Conservation (phyloP, 2,797 vertebrate species). For the Chromis chromis region DNA sequence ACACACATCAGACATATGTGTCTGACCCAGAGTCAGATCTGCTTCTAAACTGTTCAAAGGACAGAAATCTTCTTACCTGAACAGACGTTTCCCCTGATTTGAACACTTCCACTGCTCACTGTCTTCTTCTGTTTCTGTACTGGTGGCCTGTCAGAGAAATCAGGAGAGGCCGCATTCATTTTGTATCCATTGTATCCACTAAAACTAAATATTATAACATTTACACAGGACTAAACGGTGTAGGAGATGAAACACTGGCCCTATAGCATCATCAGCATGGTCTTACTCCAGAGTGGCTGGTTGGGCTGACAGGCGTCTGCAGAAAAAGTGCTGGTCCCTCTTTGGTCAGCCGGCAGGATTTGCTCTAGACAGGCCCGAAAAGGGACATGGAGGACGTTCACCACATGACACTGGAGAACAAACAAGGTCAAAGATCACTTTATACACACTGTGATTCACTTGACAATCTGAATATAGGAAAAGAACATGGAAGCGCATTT, state of each 20-base stretch:
- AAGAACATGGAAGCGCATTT: background rate
- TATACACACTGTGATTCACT: background rate
- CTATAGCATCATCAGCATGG: background rate
- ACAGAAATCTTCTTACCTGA: conserved; percentile 55
- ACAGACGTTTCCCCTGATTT: conserved; percentile 34
- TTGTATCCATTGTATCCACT: background rate
- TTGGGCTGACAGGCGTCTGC: conserved; percentile 14
- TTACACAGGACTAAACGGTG: background rate
- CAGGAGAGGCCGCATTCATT: background rate
- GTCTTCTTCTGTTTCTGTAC: conserved; percentile 47
- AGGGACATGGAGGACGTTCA: conserved; percentile 26
- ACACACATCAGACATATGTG: background rate
- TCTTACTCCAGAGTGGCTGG: conserved; percentile 65
- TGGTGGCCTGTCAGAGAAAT: conserved; percentile 40
- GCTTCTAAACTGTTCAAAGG: background rate
- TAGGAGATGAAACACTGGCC: background rate
- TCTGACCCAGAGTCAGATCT: background rate
- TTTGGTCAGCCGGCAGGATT: conserved; percentile 27
- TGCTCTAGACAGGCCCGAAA: conserved; percentile 16
- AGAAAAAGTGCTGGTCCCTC: conserved; percentile 32
- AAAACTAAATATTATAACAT: background rate
- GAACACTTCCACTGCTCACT: conserved; percentile 47
- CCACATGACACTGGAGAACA: conserved; percentile 49
- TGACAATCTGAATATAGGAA: background rate
- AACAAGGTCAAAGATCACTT: conserved; percentile 57